Evolutionary conservation across 2,113 vertebrate species (phyloP).

Genomic region (Cathartes aura): DNA sequence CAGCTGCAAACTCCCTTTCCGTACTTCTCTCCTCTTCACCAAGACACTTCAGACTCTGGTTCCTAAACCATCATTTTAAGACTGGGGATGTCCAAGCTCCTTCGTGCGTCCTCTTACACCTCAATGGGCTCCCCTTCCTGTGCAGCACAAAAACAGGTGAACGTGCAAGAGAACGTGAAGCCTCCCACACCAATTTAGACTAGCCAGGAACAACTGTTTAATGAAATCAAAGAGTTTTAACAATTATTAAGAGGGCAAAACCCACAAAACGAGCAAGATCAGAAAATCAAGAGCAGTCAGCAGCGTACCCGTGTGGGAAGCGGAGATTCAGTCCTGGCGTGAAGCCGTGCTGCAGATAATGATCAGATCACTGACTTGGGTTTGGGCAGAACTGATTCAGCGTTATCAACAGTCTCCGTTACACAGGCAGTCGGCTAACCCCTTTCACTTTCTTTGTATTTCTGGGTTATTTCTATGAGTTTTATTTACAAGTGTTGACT

Average conservation of each 20-base stretch:
- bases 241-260: background rate
- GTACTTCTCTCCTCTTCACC: background rate
- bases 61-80: background rate
- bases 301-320: background rate
- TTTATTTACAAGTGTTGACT: background rate
- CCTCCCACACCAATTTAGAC: background rate
- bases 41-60: background rate
- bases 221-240: background rate
- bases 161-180: background rate
- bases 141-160: background rate
- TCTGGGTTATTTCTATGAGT: background rate
- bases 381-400: background rate
- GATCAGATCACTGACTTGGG: background rate
- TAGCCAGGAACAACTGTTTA: no score
- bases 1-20: background rate
- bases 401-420: background rate
- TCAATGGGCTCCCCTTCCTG: fast-evolving
- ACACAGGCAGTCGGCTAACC: background rate
- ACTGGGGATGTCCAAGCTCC: background rate
- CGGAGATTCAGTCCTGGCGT: background rate
- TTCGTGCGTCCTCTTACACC: fast-evolving
- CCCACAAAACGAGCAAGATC: background rate
- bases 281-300: background rate
- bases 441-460: background rate
- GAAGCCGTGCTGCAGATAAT: background rate